These are phyloP conservation scores for Entomobrya proxima DNA, from an alignment of 2,888 invertebrate genomes.

Conservation along the genomic window DNA sequence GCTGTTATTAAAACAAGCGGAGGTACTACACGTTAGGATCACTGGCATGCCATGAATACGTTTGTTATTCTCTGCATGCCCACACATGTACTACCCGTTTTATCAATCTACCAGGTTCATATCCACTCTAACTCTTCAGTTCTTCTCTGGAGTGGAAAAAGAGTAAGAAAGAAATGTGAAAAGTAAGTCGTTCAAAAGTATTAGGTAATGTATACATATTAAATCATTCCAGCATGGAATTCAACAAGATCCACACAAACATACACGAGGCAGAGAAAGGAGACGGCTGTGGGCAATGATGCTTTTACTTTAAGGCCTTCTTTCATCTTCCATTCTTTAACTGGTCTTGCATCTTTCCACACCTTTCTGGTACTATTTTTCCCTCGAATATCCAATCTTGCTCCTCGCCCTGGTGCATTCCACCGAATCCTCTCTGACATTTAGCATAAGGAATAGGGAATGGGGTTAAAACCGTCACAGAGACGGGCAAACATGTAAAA, in stretches of 20 bases:
- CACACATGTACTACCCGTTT: background rate
- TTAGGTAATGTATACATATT: background rate
- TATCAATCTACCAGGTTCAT: background rate
- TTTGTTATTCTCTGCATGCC: background rate
- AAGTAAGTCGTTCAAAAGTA: background rate
- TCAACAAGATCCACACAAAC: background rate
- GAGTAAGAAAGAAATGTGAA: background rate
- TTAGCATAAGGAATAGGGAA: background rate
- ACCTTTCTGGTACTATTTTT: constrained; percentile 6
- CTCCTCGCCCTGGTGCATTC: background rate
- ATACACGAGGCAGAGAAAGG: background rate
- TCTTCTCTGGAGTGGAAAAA: background rate
- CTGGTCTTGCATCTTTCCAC: constrained; percentile 26
- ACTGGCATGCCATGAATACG: background rate
- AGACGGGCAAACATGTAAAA: background rate
- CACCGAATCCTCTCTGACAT: background rate
- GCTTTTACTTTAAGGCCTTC: background rate
- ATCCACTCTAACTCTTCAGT: background rate
- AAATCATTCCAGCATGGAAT: constrained; percentile 9
- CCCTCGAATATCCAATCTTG: background rate
- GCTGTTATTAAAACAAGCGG: constrained; percentile 19
- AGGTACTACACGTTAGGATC: background rate
- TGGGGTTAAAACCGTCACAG: background rate
- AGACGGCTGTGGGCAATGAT: background rate
- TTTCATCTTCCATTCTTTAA: constrained; percentile 18